Conservation (phyloP, 2,797 vertebrate species). For the Pangasius krempfi region DNA sequence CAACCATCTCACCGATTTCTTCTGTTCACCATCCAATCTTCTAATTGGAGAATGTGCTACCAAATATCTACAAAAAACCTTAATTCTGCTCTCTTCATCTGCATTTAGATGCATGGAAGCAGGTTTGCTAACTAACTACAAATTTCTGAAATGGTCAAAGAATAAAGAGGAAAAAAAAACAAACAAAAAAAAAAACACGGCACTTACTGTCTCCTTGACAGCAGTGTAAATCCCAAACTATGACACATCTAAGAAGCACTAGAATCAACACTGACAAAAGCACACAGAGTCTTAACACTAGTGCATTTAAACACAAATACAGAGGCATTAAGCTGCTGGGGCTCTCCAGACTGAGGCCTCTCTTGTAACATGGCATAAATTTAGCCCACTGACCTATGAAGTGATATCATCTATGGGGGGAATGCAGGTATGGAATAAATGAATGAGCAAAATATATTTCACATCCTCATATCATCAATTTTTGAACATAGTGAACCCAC, state of each 20-base stretch:
- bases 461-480: conserved; percentile 48
- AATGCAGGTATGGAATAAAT: conserved; percentile 47
- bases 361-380: conserved; percentile 54
- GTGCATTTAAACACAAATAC: conserved; percentile 34
- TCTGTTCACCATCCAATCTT: background rate
- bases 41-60: background rate
- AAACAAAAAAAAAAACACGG: background rate
- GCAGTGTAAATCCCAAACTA: conserved; percentile 30
- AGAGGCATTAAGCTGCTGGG: conserved; percentile 29
- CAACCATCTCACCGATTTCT: background rate
- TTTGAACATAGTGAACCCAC: conserved; percentile 35
- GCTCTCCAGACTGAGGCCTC: conserved; percentile 20
- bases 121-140: background rate
- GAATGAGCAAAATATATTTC: conserved; percentile 46
- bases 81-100: background rate
- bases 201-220: conserved; percentile 23
- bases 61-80: background rate
- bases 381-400: conserved; percentile 47
- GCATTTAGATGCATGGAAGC: background rate
- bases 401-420: conserved; percentile 24
- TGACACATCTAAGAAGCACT: conserved; percentile 30
- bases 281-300: conserved; percentile 19
- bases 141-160: background rate
- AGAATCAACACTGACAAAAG: conserved; percentile 18
- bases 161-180: background rate